Conservation (phyloP, 2,888 invertebrate genomes). For the Lasioglossum lativentre region DNA sequence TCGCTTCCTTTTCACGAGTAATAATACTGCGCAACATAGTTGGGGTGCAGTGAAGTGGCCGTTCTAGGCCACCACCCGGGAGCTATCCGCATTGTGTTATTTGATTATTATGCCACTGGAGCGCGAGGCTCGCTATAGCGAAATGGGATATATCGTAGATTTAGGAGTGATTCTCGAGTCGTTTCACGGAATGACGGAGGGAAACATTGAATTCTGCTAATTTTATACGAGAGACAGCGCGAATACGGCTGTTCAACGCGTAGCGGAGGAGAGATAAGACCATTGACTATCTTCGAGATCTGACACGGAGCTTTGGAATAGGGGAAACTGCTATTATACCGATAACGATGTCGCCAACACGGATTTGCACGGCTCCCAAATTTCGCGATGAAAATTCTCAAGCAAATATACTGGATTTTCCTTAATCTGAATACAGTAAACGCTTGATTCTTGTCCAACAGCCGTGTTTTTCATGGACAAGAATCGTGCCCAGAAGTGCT, state of each 20-base stretch:
- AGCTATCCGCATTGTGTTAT: slow-evolving; percentile 10
- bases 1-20: background rate
- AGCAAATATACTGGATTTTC: too few species aligned
- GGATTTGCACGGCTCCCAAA: background rate
- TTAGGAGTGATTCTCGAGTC: background rate
- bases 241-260: background rate
- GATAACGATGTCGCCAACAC: background rate
- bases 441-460: too few species aligned
- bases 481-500: too few species aligned
- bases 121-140: background rate
- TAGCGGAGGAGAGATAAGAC: background rate
- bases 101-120: slow-evolving; percentile 8
- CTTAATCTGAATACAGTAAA: too few species aligned
- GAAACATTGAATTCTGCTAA: background rate
- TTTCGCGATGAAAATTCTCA: background rate
- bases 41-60: background rate
- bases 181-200: background rate
- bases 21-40: slow-evolving; percentile 3
- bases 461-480: too few species aligned
- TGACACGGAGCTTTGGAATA: background rate
- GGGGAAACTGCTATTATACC: background rate
- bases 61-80: background rate
- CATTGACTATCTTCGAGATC: background rate
- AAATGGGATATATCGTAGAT: background rate
- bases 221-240: background rate